These are phyloP conservation scores for Bicyclus anynana DNA, from an alignment of 1,140 invertebrate genomes.

Conservation along the genomic window DNA sequence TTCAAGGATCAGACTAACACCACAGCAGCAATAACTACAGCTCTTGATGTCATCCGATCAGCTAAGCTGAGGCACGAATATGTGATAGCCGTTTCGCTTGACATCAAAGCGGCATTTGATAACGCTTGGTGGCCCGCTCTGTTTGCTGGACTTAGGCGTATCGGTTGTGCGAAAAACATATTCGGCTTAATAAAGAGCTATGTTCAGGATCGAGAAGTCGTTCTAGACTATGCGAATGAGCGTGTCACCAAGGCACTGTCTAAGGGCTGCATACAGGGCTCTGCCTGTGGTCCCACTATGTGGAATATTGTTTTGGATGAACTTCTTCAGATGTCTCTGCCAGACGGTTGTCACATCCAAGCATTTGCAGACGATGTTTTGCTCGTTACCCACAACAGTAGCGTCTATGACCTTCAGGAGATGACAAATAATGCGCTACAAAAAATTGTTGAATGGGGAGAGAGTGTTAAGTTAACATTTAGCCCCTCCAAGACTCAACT, in stretches of 20 bases:
- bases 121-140: conserved; percentile 5
- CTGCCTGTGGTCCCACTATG: not conserved
- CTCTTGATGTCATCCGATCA: not conserved
- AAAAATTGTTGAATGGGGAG: not conserved
- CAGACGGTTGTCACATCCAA: not conserved
- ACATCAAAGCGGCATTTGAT: conserved; percentile 13
- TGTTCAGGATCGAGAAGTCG: not conserved
- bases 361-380: not conserved
- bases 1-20: not conserved
- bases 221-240: not conserved
- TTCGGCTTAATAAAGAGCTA: not conserved
- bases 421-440: too few species aligned
- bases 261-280: not conserved
- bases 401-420: too few species aligned
- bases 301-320: not conserved
- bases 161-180: not conserved
- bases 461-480: not conserved
- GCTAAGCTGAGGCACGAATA: not conserved
- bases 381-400: too few species aligned
- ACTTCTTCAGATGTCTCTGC: not conserved
- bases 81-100: not conserved
- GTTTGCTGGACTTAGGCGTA: not conserved
- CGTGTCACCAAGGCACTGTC: not conserved
- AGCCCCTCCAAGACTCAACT: too few species aligned
- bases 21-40: too few species aligned